Evolutionary conservation across 2,113 vertebrate genomes (phyloP).

Genomic region (Siphamia tubifer): DNA sequence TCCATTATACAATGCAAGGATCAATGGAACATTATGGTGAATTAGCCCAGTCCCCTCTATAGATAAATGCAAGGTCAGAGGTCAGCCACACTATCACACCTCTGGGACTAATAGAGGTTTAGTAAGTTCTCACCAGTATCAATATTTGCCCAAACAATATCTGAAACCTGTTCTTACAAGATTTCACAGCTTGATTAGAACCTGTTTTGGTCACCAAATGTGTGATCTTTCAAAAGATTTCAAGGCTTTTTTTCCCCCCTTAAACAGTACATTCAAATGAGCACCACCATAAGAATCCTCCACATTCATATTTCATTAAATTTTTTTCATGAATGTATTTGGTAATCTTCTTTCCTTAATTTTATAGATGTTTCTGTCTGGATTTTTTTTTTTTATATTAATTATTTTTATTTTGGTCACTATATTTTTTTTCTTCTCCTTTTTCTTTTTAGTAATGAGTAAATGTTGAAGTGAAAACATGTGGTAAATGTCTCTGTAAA

Average conservation of each 20-base stretch:
- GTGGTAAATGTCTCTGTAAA: neutral
- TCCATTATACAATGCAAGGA: no score
- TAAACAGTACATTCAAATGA: neutral
- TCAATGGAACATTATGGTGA: neutral
- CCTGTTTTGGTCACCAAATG: no score
- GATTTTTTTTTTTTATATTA: no score
- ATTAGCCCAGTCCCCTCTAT: neutral
- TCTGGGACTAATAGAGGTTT: neutral
- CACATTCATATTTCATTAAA: neutral
- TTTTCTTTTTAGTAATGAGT: no score
- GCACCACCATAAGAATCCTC: conserved; percentile 45
- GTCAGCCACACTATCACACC: conserved; percentile 2
- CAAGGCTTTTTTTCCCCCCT: no score
- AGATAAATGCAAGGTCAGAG: conserved; percentile 17
- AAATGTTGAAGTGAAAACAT: neutral
- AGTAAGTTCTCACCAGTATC: neutral
- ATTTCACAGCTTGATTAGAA: no score
- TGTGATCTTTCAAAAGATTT: no score
- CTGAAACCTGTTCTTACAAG: neutral
- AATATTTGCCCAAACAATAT: neutral
- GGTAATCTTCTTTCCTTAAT: neutral
- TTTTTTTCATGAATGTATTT: neutral
- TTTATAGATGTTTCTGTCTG: neutral
- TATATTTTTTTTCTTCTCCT: neutral
- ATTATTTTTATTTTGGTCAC: no score